Conservation (phyloP, 37 sponge, comb jelly and placozoan species). For the Oscarella lobularis region DNA sequence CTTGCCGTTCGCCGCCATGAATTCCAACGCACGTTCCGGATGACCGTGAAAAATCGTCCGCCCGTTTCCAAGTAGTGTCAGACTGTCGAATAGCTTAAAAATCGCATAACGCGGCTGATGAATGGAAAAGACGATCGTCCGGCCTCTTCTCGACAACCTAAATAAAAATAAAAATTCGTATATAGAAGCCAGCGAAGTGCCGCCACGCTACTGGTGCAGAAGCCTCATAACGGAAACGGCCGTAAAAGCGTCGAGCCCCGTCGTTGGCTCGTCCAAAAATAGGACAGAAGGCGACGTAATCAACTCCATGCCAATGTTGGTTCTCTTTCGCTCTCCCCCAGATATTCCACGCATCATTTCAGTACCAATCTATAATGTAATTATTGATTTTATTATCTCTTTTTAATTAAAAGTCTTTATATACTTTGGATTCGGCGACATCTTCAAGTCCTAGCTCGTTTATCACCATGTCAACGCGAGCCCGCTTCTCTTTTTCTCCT, state of each 20-base stretch:
- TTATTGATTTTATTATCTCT: background rate
- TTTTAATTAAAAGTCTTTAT: background rate
- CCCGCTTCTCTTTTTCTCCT: slow-evolving; percentile 8
- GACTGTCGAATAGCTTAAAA: slow-evolving; percentile 44
- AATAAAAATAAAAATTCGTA: background rate
- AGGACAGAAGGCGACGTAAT: slow-evolving; percentile 66
- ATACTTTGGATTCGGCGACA: slow-evolving; percentile 40
- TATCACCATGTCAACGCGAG: slow-evolving; percentile 45
- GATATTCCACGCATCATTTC: slow-evolving; percentile 42
- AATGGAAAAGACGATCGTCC: slow-evolving; percentile 51
- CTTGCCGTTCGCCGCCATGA: too few relatives aligned
- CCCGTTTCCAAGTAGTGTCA: slow-evolving; percentile 59
- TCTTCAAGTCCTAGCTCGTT: slow-evolving; percentile 40
- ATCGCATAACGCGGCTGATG: slow-evolving; percentile 82
- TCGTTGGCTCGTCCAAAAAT: slow-evolving; percentile 84
- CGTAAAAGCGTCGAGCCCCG: slow-evolving; percentile 67
- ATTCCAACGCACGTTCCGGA: background rate
- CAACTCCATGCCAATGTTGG: slow-evolving; percentile 86
- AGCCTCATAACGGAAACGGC: slow-evolving; percentile 41
- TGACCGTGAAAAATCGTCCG: slow-evolving; percentile 52
- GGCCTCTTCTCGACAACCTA: background rate
- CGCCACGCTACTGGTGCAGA: slow-evolving; percentile 22
- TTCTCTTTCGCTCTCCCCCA: slow-evolving; percentile 82
- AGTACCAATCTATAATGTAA: background rate
- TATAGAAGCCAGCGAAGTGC: background rate